phyloP scores from a whole-genome alignment of 2,888 invertebrate genomes.

The Morpho deidamia region DNA sequence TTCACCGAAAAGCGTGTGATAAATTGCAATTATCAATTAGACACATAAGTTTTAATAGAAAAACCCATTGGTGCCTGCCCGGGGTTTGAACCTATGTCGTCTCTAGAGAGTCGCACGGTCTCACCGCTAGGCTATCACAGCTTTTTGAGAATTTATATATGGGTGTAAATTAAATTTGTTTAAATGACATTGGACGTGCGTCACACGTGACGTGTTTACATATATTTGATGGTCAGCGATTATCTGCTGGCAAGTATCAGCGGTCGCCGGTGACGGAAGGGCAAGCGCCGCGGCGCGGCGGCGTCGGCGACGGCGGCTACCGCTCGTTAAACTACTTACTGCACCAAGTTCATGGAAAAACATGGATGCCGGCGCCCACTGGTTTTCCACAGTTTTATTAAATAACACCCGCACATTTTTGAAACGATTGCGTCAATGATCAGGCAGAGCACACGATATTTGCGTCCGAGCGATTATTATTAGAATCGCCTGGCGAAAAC shows the following conservation, averaged over 20 bases:
- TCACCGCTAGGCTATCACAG: too few relatives aligned
- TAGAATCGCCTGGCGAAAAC: conserved; percentile 68
- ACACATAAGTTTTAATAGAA: too few relatives aligned
- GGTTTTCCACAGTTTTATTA: conserved; percentile 61
- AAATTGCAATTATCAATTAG: too few relatives aligned
- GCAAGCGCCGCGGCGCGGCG: conserved; percentile 16
- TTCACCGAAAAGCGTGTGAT: too few relatives aligned
- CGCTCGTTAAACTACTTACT: conserved; percentile 26
- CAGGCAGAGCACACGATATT: conserved; percentile 61
- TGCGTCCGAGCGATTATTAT: conserved; percentile 67
- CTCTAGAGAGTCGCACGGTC: too few relatives aligned
- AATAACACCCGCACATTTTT: conserved; percentile 71
- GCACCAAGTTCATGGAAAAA: conserved; percentile 61
- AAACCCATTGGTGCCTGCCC: too few relatives aligned
- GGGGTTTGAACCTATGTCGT: too few relatives aligned
- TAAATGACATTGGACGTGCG: conserved; percentile 10
- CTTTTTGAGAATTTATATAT: too few relatives aligned
- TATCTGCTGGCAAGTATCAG: conserved; percentile 22
- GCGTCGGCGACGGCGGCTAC: conserved; percentile 1
- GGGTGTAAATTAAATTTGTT: conserved; percentile 3
- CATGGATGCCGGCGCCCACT: conserved; percentile 47
- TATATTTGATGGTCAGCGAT: conserved; percentile 25
- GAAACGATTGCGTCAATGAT: conserved; percentile 72
- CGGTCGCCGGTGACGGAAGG: conserved; percentile 22
- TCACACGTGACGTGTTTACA: conserved; percentile 21